Base-by-base conservation (phyloP, 2,113 vertebrate species). In the Pandion haliaetus region DNA sequence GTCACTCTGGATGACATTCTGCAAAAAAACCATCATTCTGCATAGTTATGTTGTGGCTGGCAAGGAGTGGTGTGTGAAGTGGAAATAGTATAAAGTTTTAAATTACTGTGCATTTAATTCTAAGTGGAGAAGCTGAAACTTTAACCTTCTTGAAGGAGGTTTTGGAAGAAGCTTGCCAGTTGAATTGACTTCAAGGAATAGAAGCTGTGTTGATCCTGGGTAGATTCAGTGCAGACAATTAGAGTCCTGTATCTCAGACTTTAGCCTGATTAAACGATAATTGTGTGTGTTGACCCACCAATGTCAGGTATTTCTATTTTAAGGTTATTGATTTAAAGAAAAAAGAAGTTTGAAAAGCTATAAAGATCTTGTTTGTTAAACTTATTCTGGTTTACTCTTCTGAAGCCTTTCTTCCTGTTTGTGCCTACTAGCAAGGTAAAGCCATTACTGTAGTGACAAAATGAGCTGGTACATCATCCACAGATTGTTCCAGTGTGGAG, bases 281-380 rank as follows among this genome's bases (percentile, higher is more conserved):
- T 52, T 87, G 52, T 90, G 36, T 94, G 55, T 81, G 42, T 76
- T 97, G 78, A 91, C 32, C 78, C 78, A 70, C 45, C 82, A 73
- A 17, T 94, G 87, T 93, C 82, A 80, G 78, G 58, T 66, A 65
- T 87, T 95, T 93, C 58, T 95, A 82, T 96, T 89, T 87, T 93
- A 89, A 95, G 62, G 40, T 82, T 94, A 95, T 87, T 54, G 81
- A 89, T 94, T 69, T 34, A 1, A 40, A 65, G 66, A 78, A 44
- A 71, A 82, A 49, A 25, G 25, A 17, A 45, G 19, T 24, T n/a
- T 58, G 38, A 38, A 79, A 93, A 93, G 76, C 77, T 76, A 6
- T 86, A 76, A 82, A 82, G 17, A 62, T 88, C 54, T 69, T 81
- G 20, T 78, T 92, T 72, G 49, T 82, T 85, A 34, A 82, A 55